phyloP scores from a whole-genome alignment of 2,888 invertebrate species.

The Monochamus alternatus region DNA sequence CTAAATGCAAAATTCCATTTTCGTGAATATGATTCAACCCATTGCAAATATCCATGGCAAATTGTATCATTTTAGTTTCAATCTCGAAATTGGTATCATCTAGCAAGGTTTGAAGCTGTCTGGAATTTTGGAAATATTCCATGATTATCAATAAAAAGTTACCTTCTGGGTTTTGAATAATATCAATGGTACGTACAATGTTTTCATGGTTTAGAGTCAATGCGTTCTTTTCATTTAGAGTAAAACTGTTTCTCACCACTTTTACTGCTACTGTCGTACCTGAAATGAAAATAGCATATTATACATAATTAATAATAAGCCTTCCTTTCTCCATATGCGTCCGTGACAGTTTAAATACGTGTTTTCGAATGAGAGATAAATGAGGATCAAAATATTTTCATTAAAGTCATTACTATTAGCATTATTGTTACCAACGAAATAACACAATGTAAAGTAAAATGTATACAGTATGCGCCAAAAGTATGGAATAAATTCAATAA shows the following conservation, averaged over 20 bases:
- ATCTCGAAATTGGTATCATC: constrained; percentile 51
- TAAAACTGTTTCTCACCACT: constrained; percentile 55
- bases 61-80: constrained; percentile 47
- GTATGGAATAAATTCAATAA: too few species aligned
- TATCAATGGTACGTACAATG: constrained; percentile 62
- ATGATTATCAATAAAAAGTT: constrained; percentile 64
- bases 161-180: constrained; percentile 56
- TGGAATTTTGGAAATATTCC: constrained; percentile 62
- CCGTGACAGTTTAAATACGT: too few species aligned
- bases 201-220: constrained; percentile 61
- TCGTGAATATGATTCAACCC: constrained; percentile 65
- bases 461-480: too few species aligned
- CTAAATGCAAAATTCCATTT: constrained; percentile 65
- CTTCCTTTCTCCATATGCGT: neutral
- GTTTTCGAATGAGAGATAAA: too few species aligned
- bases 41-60: constrained; percentile 59
- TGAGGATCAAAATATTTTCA: too few species aligned
- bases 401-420: too few species aligned
- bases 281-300: constrained; percentile 46
- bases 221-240: constrained; percentile 61
- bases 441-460: too few species aligned
- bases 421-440: too few species aligned
- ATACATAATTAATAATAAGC: too few species aligned
- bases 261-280: constrained; percentile 65
- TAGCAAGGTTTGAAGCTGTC: constrained; percentile 61